Base-by-base conservation (phyloP, 2,113 vertebrate genomes). In the Lipophrys pholis region DNA sequence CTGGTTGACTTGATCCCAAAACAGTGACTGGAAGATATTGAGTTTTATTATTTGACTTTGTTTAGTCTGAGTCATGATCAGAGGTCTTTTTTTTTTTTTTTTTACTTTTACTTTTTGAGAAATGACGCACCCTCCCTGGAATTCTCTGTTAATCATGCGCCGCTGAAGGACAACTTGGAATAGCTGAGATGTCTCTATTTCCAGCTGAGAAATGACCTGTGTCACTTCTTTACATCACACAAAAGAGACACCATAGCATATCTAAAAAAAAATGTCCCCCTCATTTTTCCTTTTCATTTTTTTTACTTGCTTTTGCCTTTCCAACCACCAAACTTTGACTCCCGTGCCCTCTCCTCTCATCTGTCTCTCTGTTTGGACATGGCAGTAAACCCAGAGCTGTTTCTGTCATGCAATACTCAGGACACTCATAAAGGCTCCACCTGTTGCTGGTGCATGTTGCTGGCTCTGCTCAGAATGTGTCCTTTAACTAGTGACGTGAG, bases 171-270 rank as follows among this genome's bases (percentile, higher is more conserved):
- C 21, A 12, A 30, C 58, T 54, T 73, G 42, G 46, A 66, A 81
- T 73, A 74, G 72, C 82, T 80, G 78, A 89, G 76, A 89, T 73
- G 74, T 82, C 67, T 91, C 83, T 89, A 86, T 91, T 91, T 91
- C 63, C 70, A 88, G 85, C 78, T 36, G 8, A 61, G n/a, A 55
- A 64, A 63, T 9, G 6, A 81, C 77, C 50, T 41, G 62, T 77
- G 70, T 80, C 52, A 70, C 76, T 82, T 79, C 59, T 53, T 54
- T 5, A 14, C 17, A 8, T 16, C 40, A n/a, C 50, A 60, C 59
- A 16, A 63, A 70, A 68, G 49, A 35, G 12, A 86, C 1, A 76
- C 54, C 80, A 7, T 3, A 48, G 51, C 2, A 16, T 10, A 30
- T 30, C n/a, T 21, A 10, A 57, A 76, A 35, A n/a, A n/a, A n/a